phyloP scores from a whole-genome alignment of 2,113 vertebrate genomes.

The Aptenodytes patagonicus region DNA sequence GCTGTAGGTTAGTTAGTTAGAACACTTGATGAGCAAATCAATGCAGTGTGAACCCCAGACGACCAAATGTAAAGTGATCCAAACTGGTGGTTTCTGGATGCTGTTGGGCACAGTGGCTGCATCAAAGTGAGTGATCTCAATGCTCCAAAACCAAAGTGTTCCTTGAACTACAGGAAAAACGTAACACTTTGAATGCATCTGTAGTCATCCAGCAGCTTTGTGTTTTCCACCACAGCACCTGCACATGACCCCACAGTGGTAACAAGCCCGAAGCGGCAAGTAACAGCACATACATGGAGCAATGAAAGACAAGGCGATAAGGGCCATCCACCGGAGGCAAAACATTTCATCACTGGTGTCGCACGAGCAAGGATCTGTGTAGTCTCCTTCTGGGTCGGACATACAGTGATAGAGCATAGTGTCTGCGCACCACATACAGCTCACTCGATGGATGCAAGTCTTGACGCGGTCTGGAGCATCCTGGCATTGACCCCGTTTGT shows the following conservation, averaged over 20 bases:
- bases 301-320: constrained; percentile 90
- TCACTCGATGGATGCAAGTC: constrained; percentile 89
- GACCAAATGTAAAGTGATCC: constrained; percentile 9
- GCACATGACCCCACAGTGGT: constrained; percentile 90
- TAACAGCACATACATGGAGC: constrained; percentile 99
- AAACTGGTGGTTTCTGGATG: constrained; percentile 36
- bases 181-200: not conserved
- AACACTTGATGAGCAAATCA: constrained; percentile 68
- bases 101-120: constrained; percentile 54
- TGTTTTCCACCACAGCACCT: constrained; percentile 96
- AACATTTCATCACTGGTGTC: constrained; percentile 92
- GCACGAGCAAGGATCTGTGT: constrained; percentile 96
- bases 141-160: constrained; percentile 62
- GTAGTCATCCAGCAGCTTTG: constrained; percentile 87
- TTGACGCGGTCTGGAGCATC: constrained; percentile 92
- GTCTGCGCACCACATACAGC: constrained; percentile 99
- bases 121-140: constrained; percentile 33
- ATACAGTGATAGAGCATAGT: constrained; percentile 99
- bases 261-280: constrained; percentile 92
- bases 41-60: constrained; percentile 55
- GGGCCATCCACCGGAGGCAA: constrained; percentile 95
- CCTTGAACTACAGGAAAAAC: constrained; percentile 46
- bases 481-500: constrained; percentile 90
- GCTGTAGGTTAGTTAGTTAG: constrained; percentile 68
- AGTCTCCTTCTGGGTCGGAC: constrained; percentile 98